Evolutionary conservation across 2,888 invertebrate genomes (phyloP).

Genomic region (Mechanitis messenoides): DNA sequence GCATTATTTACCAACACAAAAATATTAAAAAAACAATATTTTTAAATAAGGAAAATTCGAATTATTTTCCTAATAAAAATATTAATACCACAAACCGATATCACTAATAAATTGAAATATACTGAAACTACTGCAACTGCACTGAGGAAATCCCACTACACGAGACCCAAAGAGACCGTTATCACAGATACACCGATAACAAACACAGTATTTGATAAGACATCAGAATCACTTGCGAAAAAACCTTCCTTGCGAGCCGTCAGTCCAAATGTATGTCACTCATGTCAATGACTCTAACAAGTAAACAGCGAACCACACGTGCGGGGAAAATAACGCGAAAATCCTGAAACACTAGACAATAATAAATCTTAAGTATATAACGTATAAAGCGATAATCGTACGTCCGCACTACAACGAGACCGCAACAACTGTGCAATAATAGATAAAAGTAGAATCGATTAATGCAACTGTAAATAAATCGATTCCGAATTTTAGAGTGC

Average conservation of each 20-base stretch:
- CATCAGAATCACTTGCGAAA: slow-evolving; percentile 40
- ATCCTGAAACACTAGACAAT: slow-evolving; percentile 10
- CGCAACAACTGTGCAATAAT: slow-evolving; percentile 31
- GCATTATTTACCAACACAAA: too few species aligned
- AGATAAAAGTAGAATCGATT: slow-evolving; percentile 33
- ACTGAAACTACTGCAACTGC: too few species aligned
- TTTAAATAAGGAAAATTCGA: too few species aligned
- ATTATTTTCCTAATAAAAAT: too few species aligned
- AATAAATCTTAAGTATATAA: slow-evolving; percentile 19
- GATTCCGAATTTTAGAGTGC: slow-evolving; percentile 46
- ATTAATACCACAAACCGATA: too few species aligned
- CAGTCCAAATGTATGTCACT: slow-evolving; percentile 74
- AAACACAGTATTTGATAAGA: slow-evolving; percentile 22
- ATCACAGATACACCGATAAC: slow-evolving; percentile 24
- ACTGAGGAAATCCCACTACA: slow-evolving; percentile 13
- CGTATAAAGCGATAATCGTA: slow-evolving; percentile 20
- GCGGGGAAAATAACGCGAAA: slow-evolving; percentile 48
- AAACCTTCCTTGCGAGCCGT: slow-evolving; percentile 57
- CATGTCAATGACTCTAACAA: slow-evolving; percentile 69
- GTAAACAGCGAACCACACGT: slow-evolving; percentile 69
- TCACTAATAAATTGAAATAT: too few species aligned
- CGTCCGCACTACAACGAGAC: slow-evolving; percentile 33
- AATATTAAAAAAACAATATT: too few species aligned
- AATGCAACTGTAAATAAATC: slow-evolving; percentile 32
- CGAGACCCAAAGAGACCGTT: slow-evolving; percentile 17